phyloP scores from a whole-genome alignment of 2,888 invertebrate species.

The Dicycla oo region DNA sequence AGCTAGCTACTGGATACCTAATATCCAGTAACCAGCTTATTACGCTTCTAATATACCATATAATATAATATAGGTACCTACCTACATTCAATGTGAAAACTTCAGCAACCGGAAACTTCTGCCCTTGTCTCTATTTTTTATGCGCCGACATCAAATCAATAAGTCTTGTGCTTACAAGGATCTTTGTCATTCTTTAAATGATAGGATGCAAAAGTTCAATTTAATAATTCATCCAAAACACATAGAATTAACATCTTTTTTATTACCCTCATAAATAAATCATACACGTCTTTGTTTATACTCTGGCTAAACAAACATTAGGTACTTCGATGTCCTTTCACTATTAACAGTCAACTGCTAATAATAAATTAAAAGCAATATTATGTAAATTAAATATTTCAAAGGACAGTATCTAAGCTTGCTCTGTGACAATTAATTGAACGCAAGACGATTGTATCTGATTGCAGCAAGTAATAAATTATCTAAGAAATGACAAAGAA shows the following conservation, averaged over 20 bases:
- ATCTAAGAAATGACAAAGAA: constrained; percentile 68
- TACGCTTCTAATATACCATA: too few relatives aligned
- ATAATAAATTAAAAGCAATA: constrained; percentile 54
- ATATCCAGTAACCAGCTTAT: too few relatives aligned
- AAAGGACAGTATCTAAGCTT: constrained; percentile 44
- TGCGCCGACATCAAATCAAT: too few relatives aligned
- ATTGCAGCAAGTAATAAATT: constrained; percentile 74
- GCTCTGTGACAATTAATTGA: constrained; percentile 69
- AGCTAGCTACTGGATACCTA: too few relatives aligned
- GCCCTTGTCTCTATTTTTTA: too few relatives aligned
- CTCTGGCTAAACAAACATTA: too few relatives aligned
- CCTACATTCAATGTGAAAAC: too few relatives aligned
- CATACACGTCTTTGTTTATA: not conserved
- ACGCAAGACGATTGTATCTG: constrained; percentile 73
- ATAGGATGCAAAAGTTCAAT: too few relatives aligned
- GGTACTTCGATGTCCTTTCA: not conserved
- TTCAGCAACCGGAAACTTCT: too few relatives aligned
- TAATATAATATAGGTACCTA: too few relatives aligned
- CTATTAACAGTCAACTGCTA: not conserved
- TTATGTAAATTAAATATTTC: constrained; percentile 56
- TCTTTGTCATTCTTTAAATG: too few relatives aligned
- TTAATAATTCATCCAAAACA: not conserved
- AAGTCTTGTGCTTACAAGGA: too few relatives aligned
- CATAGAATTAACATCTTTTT: not conserved
- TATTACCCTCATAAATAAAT: not conserved